phyloP scores from a whole-genome alignment of 1,140 invertebrate genomes.

The Caenorhabditis latens region DNA sequence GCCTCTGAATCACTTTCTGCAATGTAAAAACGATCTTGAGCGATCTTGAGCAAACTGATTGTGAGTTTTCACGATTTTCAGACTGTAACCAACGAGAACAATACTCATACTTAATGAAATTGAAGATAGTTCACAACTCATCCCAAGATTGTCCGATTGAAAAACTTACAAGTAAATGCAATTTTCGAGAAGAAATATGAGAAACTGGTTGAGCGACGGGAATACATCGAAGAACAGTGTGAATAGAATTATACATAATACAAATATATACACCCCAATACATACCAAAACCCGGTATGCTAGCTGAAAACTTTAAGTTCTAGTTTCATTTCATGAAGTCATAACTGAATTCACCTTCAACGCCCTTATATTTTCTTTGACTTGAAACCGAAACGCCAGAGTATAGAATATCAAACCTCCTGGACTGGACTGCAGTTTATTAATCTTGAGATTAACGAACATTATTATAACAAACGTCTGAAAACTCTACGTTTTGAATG shows the following conservation, averaged over 20 bases:
- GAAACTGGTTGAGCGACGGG: background rate
- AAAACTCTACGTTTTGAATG: background rate
- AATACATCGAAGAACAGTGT: background rate
- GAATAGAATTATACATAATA: background rate
- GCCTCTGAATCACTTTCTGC: too few relatives aligned
- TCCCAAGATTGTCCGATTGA: background rate
- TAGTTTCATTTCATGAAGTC: background rate
- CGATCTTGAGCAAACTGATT: too few relatives aligned
- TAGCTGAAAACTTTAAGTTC: background rate
- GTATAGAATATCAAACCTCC: background rate
- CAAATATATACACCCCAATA: background rate
- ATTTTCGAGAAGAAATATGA: background rate
- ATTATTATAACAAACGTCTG: background rate
- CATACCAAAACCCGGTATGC: background rate
- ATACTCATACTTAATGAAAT: too few relatives aligned
- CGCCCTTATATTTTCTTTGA: background rate
- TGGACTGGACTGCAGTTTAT: background rate
- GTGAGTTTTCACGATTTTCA: too few relatives aligned
- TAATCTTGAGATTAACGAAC: background rate
- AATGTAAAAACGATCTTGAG: too few relatives aligned
- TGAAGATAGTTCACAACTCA: background rate
- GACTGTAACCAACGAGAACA: too few relatives aligned
- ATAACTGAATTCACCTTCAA: background rate
- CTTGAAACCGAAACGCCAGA: background rate
- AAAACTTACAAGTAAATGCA: background rate